A percentile compares a stretch with the other conserved stretches of the same genome.
phyloP scores from a whole-genome alignment of 1,140 invertebrate genomes.

The Hermatobates lingyangjiaoensis region DNA sequence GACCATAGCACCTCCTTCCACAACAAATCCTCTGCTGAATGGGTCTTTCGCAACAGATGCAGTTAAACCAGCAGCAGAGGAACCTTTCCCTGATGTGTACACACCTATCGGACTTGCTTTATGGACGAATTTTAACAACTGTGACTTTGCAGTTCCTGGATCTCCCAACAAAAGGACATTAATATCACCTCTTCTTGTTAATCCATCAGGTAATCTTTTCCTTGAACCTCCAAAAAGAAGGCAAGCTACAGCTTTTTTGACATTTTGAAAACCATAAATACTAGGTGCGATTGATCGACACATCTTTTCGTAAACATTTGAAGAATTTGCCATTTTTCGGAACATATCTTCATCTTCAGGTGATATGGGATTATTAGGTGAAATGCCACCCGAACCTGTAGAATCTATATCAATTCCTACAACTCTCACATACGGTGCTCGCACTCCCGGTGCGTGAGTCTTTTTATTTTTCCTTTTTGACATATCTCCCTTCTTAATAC shows the following conservation, averaged over 20 bases:
- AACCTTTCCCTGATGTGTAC: constrained; percentile 98
- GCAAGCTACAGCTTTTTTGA: constrained; percentile 94
- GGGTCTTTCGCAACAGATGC: constrained; percentile 94
- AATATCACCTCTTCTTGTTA: constrained; percentile 89
- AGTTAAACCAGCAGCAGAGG: constrained; percentile 94
- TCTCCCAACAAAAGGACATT: constrained; percentile 92
- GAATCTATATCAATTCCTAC: constrained; percentile 77
- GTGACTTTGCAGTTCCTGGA: constrained; percentile 97
- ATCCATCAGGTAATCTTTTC: constrained; percentile 83
- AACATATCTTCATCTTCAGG: constrained; percentile 86
- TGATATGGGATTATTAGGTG: constrained; percentile 33
- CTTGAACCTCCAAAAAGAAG: constrained; percentile 84
- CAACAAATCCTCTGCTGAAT: constrained; percentile 75
- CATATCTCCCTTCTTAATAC: constrained; percentile 62
- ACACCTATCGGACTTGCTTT: constrained; percentile 87
- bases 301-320: constrained; percentile 79
- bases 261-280: constrained; percentile 85
- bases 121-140: constrained; percentile 95
- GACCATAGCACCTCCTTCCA: constrained; percentile 99
- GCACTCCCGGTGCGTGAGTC: constrained; percentile 77
- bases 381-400: constrained; percentile 47
- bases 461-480: constrained; percentile 29
- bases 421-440: constrained; percentile 84
- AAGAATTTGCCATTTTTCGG: constrained; percentile 56
- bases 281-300: constrained; percentile 88